Evolutionary conservation across 1,140 invertebrate species (phyloP).

Genomic region (Drosophila santomea): DNA sequence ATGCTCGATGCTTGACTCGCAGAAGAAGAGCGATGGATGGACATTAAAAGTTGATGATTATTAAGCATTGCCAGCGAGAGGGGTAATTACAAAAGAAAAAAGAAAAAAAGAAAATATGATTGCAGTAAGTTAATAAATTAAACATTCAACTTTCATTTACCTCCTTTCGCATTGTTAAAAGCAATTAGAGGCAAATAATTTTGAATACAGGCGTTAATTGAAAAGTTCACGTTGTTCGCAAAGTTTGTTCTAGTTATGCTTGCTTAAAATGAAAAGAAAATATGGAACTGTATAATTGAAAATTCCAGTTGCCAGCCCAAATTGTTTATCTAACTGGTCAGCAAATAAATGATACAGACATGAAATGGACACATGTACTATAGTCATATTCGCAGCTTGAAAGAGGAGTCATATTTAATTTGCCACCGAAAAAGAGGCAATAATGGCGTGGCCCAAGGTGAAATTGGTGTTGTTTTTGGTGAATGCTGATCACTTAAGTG

Average conservation of each 20-base stretch:
- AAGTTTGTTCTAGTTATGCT: too few relatives aligned
- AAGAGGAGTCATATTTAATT: too few relatives aligned
- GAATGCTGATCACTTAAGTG: conserved; percentile 17
- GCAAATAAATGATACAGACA: too few relatives aligned
- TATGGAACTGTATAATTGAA: neutral
- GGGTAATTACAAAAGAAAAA: neutral
- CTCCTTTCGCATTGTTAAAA: neutral
- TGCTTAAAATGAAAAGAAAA: neutral
- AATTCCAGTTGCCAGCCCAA: neutral
- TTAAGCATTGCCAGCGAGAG: neutral
- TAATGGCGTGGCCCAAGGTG: neutral
- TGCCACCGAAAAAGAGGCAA: neutral
- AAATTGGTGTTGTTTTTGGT: conserved; percentile 3
- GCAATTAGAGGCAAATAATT: neutral
- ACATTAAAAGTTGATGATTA: neutral
- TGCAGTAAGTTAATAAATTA: neutral
- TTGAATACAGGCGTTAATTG: neutral
- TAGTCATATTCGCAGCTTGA: too few relatives aligned
- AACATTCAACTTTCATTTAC: neutral
- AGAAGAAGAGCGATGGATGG: neutral
- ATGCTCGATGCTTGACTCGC: neutral
- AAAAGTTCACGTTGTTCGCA: neutral
- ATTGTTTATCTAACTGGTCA: too few relatives aligned
- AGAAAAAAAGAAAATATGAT: neutral
- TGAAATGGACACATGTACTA: too few relatives aligned